Conservation (phyloP, 2,888 invertebrate genomes). For the Erebia palarica region DNA sequence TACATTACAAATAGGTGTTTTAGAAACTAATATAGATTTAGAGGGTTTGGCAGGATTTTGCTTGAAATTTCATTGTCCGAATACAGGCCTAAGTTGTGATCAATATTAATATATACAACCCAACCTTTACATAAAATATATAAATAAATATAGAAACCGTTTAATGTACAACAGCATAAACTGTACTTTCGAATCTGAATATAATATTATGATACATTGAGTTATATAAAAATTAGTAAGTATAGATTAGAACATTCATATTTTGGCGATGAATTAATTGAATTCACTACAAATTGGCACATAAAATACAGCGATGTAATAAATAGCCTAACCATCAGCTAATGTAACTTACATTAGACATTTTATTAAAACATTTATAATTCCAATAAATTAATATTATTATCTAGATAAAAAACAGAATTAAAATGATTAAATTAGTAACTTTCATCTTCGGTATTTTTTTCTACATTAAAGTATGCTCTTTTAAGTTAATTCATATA, state of each 20-base stretch:
- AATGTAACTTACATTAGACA: slow-evolving; percentile 43
- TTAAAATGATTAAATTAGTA: slow-evolving; percentile 42
- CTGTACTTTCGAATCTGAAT: slow-evolving; percentile 35
- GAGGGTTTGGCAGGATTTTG: slow-evolving; percentile 79
- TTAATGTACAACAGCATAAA: slow-evolving; percentile 48
- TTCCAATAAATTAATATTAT: slow-evolving; percentile 48
- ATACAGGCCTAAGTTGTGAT: slow-evolving; percentile 52
- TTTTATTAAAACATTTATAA: slow-evolving; percentile 48
- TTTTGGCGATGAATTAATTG: slow-evolving; percentile 49
- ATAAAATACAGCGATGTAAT: slow-evolving; percentile 49
- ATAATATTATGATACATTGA: slow-evolving; percentile 31
- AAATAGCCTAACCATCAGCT: slow-evolving; percentile 52
- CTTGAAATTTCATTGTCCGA: slow-evolving; percentile 71
- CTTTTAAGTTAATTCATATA: slow-evolving; percentile 43
- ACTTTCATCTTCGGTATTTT: slow-evolving; percentile 47
- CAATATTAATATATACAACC: slow-evolving; percentile 53
- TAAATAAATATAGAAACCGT: slow-evolving; percentile 42
- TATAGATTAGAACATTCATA: slow-evolving; percentile 44
- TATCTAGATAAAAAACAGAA: slow-evolving; percentile 41
- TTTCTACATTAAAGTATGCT: slow-evolving; percentile 25
- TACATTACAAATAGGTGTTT: slow-evolving; percentile 68
- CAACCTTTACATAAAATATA: slow-evolving; percentile 68
- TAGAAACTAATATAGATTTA: slow-evolving; percentile 47
- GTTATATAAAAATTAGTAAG: slow-evolving; percentile 29
- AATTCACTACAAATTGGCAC: slow-evolving; percentile 72